These are phyloP conservation scores for Arrhamphus sclerolepis DNA, from an alignment of 2,797 vertebrate species.

Conservation along the genomic window DNA sequence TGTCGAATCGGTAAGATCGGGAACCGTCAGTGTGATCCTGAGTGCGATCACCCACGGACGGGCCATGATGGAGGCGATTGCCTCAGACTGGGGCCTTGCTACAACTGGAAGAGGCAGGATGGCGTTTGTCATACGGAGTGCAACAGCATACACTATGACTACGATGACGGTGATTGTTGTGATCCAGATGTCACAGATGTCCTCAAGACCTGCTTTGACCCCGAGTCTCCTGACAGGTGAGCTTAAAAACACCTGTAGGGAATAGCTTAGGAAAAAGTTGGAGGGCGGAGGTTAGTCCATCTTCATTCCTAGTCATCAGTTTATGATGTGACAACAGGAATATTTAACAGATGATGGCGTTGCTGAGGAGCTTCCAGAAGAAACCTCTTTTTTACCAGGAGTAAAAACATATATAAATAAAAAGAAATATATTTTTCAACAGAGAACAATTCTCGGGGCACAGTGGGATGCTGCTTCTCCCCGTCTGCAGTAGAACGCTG, in stretches of 20 bases:
- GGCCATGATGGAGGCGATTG: slow-evolving; percentile 96
- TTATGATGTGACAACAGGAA: slow-evolving; percentile 1
- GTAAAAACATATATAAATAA: slow-evolving; percentile 11
- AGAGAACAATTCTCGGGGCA: slow-evolving; percentile 18
- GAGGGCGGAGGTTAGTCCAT: not conserved
- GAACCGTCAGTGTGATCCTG: slow-evolving; percentile 92
- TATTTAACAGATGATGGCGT: slow-evolving; percentile 3
- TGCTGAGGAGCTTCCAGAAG: not conserved
- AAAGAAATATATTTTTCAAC: slow-evolving; percentile 37
- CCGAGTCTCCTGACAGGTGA: slow-evolving; percentile 92
- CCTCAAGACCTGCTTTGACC: slow-evolving; percentile 93
- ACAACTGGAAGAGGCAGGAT: slow-evolving; percentile 91
- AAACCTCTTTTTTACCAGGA: slow-evolving; percentile 2
- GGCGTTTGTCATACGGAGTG: slow-evolving; percentile 91
- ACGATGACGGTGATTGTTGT: slow-evolving; percentile 96
- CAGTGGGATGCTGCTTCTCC: slow-evolving; percentile 32
- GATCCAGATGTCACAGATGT: slow-evolving; percentile 85
- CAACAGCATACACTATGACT: slow-evolving; percentile 93
- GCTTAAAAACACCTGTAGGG: slow-evolving; percentile 22
- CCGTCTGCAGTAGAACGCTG: slow-evolving; percentile 20
- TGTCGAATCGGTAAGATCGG: slow-evolving; percentile 93
- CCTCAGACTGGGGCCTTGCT: slow-evolving; percentile 86
- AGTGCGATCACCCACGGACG: slow-evolving; percentile 92
- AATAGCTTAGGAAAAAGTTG: not conserved
- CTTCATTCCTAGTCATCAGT: not conserved